Evolutionary conservation across 1,140 invertebrate genomes (phyloP).

Genomic region (Nymphalis io): DNA sequence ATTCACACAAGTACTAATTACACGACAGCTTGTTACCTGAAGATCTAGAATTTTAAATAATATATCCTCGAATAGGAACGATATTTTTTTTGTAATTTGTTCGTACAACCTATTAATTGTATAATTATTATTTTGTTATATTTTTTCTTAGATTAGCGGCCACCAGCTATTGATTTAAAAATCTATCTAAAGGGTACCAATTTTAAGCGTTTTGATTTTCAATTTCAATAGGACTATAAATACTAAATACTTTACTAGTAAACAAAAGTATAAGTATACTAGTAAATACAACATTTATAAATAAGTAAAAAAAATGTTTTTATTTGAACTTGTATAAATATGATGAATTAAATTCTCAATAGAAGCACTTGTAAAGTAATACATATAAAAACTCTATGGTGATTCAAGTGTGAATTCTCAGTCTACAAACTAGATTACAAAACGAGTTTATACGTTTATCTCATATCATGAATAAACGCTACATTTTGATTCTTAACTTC

Average conservation of each 20-base stretch:
- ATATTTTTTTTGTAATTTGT: neutral
- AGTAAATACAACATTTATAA: too few species aligned
- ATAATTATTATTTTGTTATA: too few species aligned
- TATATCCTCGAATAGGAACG: neutral
- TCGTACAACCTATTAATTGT: neutral
- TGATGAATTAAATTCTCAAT: neutral
- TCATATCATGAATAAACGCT: neutral
- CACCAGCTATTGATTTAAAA: too few species aligned
- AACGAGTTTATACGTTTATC: neutral
- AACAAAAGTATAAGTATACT: too few species aligned
- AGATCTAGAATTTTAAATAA: neutral
- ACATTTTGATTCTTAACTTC: neutral
- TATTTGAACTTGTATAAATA: neutral
- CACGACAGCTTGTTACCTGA: neutral
- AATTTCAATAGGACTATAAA: too few species aligned
- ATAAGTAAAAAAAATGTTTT: too few species aligned
- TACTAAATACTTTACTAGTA: too few species aligned
- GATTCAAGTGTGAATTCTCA: conserved; percentile 1
- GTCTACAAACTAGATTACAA: neutral
- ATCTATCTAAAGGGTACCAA: too few species aligned
- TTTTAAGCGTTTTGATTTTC: too few species aligned
- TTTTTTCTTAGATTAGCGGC: too few species aligned
- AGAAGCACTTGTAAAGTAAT: neutral
- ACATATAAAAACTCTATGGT: neutral
- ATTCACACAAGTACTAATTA: neutral